Evolutionary conservation across 2,113 vertebrate genomes (phyloP).

Genomic region (Thalassoma bifasciatum): DNA sequence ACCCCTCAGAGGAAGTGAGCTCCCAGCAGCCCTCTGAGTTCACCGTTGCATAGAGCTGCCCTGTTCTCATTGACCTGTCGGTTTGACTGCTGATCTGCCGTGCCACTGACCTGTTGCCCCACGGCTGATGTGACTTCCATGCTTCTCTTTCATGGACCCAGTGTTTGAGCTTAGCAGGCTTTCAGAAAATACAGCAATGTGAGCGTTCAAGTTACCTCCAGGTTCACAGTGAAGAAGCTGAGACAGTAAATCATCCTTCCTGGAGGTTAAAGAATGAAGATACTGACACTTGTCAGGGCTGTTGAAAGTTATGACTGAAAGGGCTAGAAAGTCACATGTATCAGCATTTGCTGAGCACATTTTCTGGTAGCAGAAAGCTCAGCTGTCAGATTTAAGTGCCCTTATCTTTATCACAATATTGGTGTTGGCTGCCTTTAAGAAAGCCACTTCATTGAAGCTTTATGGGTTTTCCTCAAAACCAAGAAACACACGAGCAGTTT

Average conservation of each 20-base stretch:
- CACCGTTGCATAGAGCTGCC: constrained; percentile 46
- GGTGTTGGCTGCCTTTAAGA: constrained; percentile 57
- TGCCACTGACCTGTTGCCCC: constrained; percentile 46
- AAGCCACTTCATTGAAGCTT: constrained; percentile 46
- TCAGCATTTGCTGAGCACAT: constrained; percentile 20
- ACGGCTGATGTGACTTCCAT: constrained; percentile 9
- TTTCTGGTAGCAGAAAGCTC: constrained; percentile 44
- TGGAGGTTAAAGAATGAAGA: neutral
- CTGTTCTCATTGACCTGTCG: constrained; percentile 48
- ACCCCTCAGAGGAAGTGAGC: constrained; percentile 68
- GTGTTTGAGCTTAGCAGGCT: constrained; percentile 21
- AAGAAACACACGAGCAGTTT: constrained; percentile 27
- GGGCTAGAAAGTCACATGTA: neutral
- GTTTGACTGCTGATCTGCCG: constrained; percentile 30
- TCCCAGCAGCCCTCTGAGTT: constrained; percentile 54
- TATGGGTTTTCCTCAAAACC: constrained; percentile 35
- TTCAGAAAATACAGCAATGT: constrained; percentile 29
- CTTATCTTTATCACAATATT: constrained; percentile 66
- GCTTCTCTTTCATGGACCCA: constrained; percentile 18
- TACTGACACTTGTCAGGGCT: constrained; percentile 1
- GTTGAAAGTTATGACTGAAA: neutral
- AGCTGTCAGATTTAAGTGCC: constrained; percentile 41
- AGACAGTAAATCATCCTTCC: constrained; percentile 17
- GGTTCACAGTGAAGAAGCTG: constrained; percentile 10
- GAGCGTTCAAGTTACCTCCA: constrained; percentile 16